Evolutionary conservation across 2,113 vertebrate species (phyloP).

Genomic region (Phylloscopus trochilus): DNA sequence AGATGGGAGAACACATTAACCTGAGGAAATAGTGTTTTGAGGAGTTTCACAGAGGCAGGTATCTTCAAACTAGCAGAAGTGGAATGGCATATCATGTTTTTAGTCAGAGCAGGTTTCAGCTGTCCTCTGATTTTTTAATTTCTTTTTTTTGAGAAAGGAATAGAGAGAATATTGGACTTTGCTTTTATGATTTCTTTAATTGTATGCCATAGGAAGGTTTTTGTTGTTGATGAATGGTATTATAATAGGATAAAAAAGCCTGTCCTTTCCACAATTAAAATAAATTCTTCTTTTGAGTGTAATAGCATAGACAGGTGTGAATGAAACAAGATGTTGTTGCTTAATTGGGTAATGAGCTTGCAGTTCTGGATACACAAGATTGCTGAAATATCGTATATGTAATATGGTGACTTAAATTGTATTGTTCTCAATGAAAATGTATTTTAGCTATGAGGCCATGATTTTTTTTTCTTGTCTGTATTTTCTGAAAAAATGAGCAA

Average conservation of each 20-base stretch:
- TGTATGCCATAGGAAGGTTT: background rate
- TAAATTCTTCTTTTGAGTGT: background rate
- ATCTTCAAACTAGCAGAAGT: background rate
- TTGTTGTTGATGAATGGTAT: background rate
- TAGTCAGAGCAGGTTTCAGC: background rate
- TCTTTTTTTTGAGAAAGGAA: background rate
- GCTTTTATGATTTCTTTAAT: background rate
- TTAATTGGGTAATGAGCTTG: background rate
- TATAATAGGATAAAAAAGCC: background rate
- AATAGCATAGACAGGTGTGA: background rate
- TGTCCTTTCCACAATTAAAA: background rate
- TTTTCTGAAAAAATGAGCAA: background rate
- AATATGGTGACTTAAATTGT: background rate
- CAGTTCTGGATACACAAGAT: background rate
- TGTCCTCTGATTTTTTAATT: background rate
- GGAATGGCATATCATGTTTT: background rate
- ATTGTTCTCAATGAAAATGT: background rate
- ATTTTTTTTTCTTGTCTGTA: background rate
- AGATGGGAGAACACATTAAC: background rate
- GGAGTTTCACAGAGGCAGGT: background rate
- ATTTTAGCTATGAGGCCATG: background rate
- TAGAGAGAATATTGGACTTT: background rate
- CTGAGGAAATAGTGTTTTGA: background rate
- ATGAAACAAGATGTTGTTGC: background rate
- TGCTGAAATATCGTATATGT: background rate